These are phyloP conservation scores for Hafferia zeledoni DNA, from an alignment of 2,797 vertebrate species.

Conservation along the genomic window DNA sequence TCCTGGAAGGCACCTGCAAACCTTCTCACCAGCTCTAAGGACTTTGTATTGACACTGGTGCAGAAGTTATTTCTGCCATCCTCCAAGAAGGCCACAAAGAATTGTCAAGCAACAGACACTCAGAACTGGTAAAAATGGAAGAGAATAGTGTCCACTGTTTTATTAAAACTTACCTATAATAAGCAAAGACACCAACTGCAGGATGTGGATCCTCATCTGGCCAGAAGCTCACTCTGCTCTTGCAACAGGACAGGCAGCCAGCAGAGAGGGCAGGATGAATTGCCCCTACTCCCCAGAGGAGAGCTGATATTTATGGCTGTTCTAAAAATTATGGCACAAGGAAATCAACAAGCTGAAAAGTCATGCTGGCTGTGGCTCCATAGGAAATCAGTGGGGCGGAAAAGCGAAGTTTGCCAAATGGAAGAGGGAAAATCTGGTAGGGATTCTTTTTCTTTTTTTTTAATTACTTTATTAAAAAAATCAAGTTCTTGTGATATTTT, in stretches of 20 bases:
- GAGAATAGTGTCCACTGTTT: neutral
- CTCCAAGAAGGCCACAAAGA: neutral
- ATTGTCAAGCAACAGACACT: neutral
- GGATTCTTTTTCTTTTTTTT: neutral
- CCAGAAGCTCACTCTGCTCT: neutral
- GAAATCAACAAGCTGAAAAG: slow-evolving; percentile 35
- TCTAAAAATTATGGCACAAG: slow-evolving; percentile 37
- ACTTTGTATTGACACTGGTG: neutral
- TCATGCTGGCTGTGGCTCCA: neutral
- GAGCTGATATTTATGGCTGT: slow-evolving; percentile 1
- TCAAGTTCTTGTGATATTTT: neutral
- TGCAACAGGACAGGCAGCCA: neutral
- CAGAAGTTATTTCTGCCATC: neutral
- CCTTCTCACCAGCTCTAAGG: neutral
- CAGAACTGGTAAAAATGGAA: neutral
- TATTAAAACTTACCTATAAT: neutral
- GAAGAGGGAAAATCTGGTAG: neutral
- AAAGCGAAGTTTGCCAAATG: slow-evolving; percentile 31
- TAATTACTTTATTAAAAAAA: neutral
- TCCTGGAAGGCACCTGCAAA: neutral
- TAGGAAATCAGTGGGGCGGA: neutral
- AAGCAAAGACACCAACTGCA: neutral
- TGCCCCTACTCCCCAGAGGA: neutral
- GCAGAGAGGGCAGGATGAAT: neutral
- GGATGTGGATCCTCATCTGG: neutral